phyloP scores from a whole-genome alignment of 2,888 invertebrate genomes.

The Xestia xanthographa region DNA sequence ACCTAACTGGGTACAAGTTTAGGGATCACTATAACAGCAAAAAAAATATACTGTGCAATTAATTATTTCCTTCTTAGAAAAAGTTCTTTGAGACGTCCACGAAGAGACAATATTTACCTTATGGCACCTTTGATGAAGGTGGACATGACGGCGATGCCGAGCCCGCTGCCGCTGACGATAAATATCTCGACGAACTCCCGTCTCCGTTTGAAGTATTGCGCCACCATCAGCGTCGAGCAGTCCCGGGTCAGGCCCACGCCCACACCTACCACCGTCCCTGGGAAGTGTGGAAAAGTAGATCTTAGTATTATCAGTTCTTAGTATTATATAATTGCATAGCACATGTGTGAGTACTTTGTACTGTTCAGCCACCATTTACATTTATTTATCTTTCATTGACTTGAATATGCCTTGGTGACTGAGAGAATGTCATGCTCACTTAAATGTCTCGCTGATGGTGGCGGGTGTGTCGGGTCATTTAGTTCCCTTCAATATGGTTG shows the following conservation, averaged over 20 bases:
- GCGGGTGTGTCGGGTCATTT: no score
- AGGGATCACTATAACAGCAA: neutral
- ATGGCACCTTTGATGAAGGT: slow-evolving; percentile 94
- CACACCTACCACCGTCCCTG: slow-evolving; percentile 93
- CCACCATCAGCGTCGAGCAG: slow-evolving; percentile 97
- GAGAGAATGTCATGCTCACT: no score
- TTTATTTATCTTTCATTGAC: no score
- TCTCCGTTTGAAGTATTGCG: slow-evolving; percentile 96
- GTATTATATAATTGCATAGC: no score
- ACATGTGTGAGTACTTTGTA: no score
- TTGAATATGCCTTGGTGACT: no score
- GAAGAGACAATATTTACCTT: slow-evolving; percentile 87
- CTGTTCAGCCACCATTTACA: no score
- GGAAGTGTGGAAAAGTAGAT: neutral
- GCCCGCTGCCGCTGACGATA: slow-evolving; percentile 95
- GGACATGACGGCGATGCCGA: slow-evolving; percentile 96
- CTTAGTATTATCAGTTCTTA: no score
- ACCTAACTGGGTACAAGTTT: neutral
- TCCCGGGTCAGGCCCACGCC: slow-evolving; percentile 96
- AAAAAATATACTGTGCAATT: neutral
- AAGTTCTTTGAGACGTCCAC: neutral
- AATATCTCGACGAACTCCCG: slow-evolving; percentile 97
- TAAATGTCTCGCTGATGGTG: no score
- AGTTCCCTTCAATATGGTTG: no score
- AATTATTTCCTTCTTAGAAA: neutral